Evolutionary conservation across 2,797 vertebrate species (phyloP).

Genomic region (Sternarchorhynchus goeldii): DNA sequence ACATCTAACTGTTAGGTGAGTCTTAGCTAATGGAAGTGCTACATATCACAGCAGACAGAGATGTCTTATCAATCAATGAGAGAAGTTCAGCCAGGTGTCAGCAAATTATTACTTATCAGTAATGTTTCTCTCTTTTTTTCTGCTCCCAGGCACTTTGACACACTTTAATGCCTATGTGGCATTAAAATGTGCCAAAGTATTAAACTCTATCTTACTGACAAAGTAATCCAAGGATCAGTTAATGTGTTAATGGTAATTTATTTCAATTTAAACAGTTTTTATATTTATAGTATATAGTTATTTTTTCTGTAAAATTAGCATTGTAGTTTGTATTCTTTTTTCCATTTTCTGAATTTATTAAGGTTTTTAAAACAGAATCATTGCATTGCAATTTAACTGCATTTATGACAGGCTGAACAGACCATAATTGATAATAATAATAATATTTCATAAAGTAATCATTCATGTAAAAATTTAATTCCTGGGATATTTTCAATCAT

Average conservation of each 20-base stretch:
- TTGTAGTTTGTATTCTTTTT: too few species aligned
- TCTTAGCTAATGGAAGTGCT: constrained; percentile 8
- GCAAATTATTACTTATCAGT: constrained; percentile 1
- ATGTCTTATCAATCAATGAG: constrained; percentile 6
- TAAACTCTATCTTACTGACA: background rate
- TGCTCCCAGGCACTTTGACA: background rate
- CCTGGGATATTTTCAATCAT: too few species aligned
- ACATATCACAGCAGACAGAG: background rate
- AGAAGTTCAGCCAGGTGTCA: constrained; percentile 27
- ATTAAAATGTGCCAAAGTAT: background rate
- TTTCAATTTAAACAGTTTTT: background rate
- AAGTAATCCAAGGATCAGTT: background rate
- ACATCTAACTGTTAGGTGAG: background rate
- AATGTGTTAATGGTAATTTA: background rate
- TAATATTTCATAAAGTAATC: too few species aligned
- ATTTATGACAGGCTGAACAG: too few species aligned
- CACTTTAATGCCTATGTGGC: background rate
- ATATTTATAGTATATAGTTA: too few species aligned
- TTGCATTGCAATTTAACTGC: too few species aligned
- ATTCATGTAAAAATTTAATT: too few species aligned
- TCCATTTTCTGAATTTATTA: too few species aligned
- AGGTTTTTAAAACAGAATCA: too few species aligned
- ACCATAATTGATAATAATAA: too few species aligned
- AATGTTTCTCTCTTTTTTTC: background rate
- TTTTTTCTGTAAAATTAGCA: too few species aligned